phyloP scores from a whole-genome alignment of 2,797 vertebrate genomes.

The Anas flavirostris region DNA sequence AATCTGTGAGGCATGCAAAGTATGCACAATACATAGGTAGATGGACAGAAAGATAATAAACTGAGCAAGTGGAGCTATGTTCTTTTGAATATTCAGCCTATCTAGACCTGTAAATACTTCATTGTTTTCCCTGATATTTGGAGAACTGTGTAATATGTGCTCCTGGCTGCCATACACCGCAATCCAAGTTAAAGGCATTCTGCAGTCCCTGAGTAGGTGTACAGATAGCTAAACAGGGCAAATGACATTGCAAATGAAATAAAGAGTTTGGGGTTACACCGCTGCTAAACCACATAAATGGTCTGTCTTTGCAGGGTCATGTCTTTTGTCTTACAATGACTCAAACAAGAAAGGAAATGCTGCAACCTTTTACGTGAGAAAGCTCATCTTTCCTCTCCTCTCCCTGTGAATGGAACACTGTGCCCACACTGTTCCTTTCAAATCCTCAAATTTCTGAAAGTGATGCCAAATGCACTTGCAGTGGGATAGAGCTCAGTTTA shows the following conservation, averaged over 20 bases:
- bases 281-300: background rate
- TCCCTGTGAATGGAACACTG: background rate
- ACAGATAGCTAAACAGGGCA: conserved; percentile 6
- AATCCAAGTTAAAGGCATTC: background rate
- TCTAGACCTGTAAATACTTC: background rate
- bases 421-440: conserved; percentile 49
- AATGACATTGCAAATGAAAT: background rate
- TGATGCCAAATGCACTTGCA: conserved; percentile 10
- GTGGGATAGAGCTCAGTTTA: background rate
- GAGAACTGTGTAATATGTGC: conserved; percentile 9
- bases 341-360: background rate
- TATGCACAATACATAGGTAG: background rate
- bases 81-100: background rate
- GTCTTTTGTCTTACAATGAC: background rate
- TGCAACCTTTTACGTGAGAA: background rate
- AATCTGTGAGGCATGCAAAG: background rate
- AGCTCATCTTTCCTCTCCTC: background rate
- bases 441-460: conserved; percentile 27
- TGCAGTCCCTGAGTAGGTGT: background rate
- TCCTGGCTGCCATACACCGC: conserved; percentile 22
- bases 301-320: background rate
- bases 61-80: background rate
- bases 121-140: background rate
- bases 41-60: background rate
- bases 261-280: background rate